Evolutionary conservation across 2,797 vertebrate species (phyloP).

Genomic region (Arnoldichthys spilopterus): DNA sequence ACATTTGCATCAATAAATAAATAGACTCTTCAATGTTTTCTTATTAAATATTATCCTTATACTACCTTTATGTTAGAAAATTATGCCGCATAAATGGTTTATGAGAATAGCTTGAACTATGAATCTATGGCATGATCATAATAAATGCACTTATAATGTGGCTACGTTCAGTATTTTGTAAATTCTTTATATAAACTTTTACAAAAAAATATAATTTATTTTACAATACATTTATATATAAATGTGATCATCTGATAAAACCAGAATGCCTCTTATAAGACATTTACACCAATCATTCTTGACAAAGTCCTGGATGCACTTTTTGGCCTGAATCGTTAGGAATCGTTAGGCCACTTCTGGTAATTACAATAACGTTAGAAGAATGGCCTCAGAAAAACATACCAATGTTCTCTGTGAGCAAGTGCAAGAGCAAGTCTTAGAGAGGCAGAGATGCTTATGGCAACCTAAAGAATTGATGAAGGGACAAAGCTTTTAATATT

Average conservation of each 20-base stretch:
- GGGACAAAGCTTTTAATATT: no score
- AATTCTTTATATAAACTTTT: conserved; percentile 64
- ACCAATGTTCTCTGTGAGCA: background rate
- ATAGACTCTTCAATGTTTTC: conserved; percentile 7
- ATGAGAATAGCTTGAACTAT: conserved; percentile 21
- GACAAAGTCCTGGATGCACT: background rate
- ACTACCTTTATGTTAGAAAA: conserved; percentile 16
- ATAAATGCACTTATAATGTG: background rate
- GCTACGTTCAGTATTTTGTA: conserved; percentile 25
- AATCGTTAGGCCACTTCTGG: background rate
- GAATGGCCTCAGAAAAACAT: background rate
- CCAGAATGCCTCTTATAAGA: conserved; percentile 25
- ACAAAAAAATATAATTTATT: conserved; percentile 67
- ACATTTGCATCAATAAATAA: conserved; percentile 37
- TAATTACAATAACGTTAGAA: background rate
- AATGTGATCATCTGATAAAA: conserved; percentile 29
- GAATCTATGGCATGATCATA: background rate
- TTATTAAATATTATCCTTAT: conserved; percentile 23
- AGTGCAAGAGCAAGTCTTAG: background rate
- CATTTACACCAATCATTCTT: conserved; percentile 45
- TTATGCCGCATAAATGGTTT: background rate
- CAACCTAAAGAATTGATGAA: no score
- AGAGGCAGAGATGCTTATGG: background rate
- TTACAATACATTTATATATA: conserved; percentile 50
- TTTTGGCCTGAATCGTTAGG: background rate